Conservation (phyloP, 2,113 vertebrate genomes). For the Noturus placidus region DNA sequence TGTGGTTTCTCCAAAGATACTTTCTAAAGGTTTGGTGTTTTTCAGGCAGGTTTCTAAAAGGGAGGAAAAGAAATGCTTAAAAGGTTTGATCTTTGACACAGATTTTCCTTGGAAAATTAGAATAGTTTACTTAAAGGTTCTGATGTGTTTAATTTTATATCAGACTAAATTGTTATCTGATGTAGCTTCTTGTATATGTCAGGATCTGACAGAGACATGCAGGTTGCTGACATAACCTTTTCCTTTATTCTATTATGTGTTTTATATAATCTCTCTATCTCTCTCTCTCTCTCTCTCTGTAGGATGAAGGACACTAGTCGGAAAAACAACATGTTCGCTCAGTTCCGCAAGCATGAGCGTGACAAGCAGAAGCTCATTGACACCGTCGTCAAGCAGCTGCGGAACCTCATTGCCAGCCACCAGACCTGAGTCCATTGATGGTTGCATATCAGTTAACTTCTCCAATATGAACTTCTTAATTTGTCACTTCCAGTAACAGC, state of each 20-base stretch:
- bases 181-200: background rate
- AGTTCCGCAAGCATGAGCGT: slow-evolving; percentile 93
- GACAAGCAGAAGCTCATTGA: slow-evolving; percentile 97
- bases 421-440: slow-evolving; percentile 72
- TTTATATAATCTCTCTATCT: background rate
- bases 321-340: slow-evolving; percentile 92
- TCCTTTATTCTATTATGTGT: background rate
- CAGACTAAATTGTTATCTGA: background rate
- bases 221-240: background rate
- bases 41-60: background rate
- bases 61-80: background rate
- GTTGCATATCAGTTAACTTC: background rate
- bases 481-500: slow-evolving; percentile 6
- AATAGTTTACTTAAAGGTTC: background rate
- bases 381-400: slow-evolving; percentile 91
- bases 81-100: background rate
- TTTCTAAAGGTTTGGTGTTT: background rate
- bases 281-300: background rate
- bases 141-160: background rate
- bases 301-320: slow-evolving; percentile 94
- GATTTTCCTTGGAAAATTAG: background rate
- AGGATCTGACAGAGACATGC: background rate
- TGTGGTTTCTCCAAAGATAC: background rate
- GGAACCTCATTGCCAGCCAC: slow-evolving; percentile 86
- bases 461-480: background rate